A percentile compares a stretch with the other conserved stretches of the same genome.
phyloP scores from a whole-genome alignment of 2,797 vertebrate species.

The Sebastes elongatus region DNA sequence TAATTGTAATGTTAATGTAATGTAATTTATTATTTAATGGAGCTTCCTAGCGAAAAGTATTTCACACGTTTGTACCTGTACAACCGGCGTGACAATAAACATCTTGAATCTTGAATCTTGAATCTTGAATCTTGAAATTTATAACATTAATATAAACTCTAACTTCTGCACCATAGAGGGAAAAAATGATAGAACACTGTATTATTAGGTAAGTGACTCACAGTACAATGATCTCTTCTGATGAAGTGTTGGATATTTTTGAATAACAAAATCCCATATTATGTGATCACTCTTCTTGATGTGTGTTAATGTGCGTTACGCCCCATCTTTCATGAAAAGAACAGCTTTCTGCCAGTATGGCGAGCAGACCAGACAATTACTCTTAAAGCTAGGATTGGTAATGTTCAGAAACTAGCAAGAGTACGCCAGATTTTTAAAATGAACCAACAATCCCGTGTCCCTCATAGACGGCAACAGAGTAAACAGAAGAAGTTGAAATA shows the following conservation, averaged over 20 bases:
- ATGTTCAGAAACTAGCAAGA: background rate
- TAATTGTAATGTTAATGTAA: no score
- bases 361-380: slow-evolving; percentile 2
- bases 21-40: no score
- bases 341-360: slow-evolving; percentile 15
- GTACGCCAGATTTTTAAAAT: background rate
- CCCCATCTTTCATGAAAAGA: background rate
- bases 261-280: slow-evolving; percentile 6
- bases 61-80: no score
- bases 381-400: background rate
- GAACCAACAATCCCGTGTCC: background rate
- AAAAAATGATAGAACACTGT: background rate
- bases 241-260: background rate
- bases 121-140: no score
- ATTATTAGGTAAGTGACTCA: background rate
- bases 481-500: no score
- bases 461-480: no score
- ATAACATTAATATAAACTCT: slow-evolving; percentile 4
- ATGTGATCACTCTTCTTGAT: slow-evolving; percentile 19
- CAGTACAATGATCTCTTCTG: background rate
- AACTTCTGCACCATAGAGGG: background rate
- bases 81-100: no score
- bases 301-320: background rate
- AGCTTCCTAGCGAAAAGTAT: no score
- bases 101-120: no score